Conservation (phyloP, 2,888 invertebrate species). For the Campoplex nolae region DNA sequence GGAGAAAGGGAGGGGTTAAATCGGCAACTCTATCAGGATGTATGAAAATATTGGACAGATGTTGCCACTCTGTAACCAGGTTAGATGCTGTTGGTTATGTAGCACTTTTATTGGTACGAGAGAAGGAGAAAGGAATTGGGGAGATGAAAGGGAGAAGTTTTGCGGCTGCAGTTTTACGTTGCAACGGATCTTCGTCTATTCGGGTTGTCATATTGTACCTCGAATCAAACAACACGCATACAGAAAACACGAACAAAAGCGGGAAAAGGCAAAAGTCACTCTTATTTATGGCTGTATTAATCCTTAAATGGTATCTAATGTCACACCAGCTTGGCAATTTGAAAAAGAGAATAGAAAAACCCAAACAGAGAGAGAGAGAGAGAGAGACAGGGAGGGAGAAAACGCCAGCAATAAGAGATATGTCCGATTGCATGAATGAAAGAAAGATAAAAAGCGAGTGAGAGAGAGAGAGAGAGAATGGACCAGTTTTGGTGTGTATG, state of each 20-base stretch:
- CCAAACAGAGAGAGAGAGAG: slow-evolving; percentile 1
- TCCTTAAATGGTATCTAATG: slow-evolving; percentile 85
- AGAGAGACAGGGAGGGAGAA: slow-evolving; percentile 12
- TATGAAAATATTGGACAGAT: slow-evolving; percentile 58
- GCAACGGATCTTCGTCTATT: slow-evolving; percentile 50
- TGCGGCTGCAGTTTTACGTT: slow-evolving; percentile 56
- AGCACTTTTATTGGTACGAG: slow-evolving; percentile 66
- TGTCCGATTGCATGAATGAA: slow-evolving; percentile 77
- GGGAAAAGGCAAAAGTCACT: slow-evolving; percentile 75
- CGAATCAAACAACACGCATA: neutral
- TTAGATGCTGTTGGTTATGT: slow-evolving; percentile 63
- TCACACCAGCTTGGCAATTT: slow-evolving; percentile 78
- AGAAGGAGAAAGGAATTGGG: slow-evolving; percentile 31
- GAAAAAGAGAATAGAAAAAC: neutral
- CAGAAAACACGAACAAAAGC: slow-evolving; percentile 5
- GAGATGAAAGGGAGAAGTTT: slow-evolving; percentile 24
- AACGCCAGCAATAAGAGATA: slow-evolving; percentile 72
- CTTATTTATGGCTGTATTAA: slow-evolving; percentile 85
- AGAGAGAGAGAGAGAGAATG: slow-evolving; percentile 66
- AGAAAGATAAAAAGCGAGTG: slow-evolving; percentile 47
- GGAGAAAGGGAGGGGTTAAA: neutral
- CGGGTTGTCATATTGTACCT: slow-evolving; percentile 68
- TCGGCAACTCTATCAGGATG: slow-evolving; percentile 23
- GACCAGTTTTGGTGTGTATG: slow-evolving; percentile 75
- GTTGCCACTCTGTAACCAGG: slow-evolving; percentile 55